Evolutionary conservation across 2,888 invertebrate species (phyloP), one percentile per base, ranked within the genome.

Genomic region (Caenorhabditis panamensis): DNA sequence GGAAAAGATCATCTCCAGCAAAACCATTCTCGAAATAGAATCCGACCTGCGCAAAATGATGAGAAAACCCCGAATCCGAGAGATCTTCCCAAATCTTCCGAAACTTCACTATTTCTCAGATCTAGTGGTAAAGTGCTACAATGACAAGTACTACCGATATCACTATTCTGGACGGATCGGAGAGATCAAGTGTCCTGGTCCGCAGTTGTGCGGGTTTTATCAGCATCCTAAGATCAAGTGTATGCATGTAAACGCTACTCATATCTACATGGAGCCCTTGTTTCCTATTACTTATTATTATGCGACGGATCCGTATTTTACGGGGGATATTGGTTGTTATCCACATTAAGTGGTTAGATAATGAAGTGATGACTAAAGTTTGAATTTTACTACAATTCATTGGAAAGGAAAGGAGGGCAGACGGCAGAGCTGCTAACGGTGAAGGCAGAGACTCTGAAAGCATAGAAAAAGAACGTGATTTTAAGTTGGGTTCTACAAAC

Each of bases 171-270:
- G 82, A 41, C 49, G 79, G 37, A 66, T 76, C 22, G 59, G 59
- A 20, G 71, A 82, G 49, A 82, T 82, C 36, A 76, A 64, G 31
- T 81, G 81, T 22, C 81, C 81, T 1, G 76, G 81, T 16, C 75
- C 81, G 2, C 75, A 81, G 13, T 24, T 75, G 18, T 81, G 81
- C 41, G 44, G 49, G 13, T 76, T 81, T 9, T 26, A 53, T 13
- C 58, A 66, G 26, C 62, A 58, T 66, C 66, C 59, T 11, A 61
- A 66, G 31, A 61, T 71, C 61, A 66, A 71, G 16, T 78, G 78
- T 54, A 66, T 64, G 28, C 78, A 71, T 54, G 69, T 71, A 18
- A 66, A 28, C 44, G 78, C 78, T 6, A 66, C 53, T 0, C 62
- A 71, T 18, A 44, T 16, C 13, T 41, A 58, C 2, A 58, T 59